phyloP scores from a whole-genome alignment of 2,113 vertebrate genomes.

The Cinclus mexicanus region DNA sequence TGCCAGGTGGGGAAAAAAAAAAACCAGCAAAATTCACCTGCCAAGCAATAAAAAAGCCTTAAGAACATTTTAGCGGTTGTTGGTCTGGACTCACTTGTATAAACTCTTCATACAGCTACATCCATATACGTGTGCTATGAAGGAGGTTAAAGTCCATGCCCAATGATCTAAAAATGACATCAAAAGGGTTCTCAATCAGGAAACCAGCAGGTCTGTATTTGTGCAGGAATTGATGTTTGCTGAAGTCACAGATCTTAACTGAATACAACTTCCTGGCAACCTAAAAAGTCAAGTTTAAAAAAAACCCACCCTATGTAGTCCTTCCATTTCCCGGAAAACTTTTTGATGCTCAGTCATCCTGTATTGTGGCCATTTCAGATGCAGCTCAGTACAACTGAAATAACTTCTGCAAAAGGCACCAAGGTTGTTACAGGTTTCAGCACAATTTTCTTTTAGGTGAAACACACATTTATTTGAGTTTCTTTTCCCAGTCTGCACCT shows the following conservation, averaged over 20 bases:
- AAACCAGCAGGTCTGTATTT: slow-evolving; percentile 57
- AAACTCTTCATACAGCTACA: neutral
- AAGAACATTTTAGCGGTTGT: neutral
- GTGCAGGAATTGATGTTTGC: slow-evolving; percentile 45
- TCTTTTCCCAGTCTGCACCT: neutral
- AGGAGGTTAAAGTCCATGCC: neutral
- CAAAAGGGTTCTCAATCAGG: slow-evolving; percentile 20
- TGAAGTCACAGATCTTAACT: slow-evolving; percentile 29
- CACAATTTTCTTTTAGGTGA: neutral
- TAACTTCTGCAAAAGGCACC: neutral
- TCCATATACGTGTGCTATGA: neutral
- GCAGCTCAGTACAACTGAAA: neutral
- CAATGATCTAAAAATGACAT: slow-evolving; percentile 27
- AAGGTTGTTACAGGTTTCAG: neutral
- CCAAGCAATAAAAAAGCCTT: neutral
- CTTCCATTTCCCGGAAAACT: slow-evolving; percentile 17
- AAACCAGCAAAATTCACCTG: neutral
- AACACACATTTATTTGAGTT: neutral
- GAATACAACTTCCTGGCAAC: slow-evolving; percentile 62
- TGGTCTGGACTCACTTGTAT: neutral
- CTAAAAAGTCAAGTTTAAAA: slow-evolving; percentile 15
- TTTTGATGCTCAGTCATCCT: slow-evolving; percentile 13
- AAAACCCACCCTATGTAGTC: neutral
- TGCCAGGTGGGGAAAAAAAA: neutral
- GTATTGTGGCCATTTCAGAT: neutral